Base-by-base conservation (phyloP, 2,888 invertebrate species). In the Andrena camellia region DNA sequence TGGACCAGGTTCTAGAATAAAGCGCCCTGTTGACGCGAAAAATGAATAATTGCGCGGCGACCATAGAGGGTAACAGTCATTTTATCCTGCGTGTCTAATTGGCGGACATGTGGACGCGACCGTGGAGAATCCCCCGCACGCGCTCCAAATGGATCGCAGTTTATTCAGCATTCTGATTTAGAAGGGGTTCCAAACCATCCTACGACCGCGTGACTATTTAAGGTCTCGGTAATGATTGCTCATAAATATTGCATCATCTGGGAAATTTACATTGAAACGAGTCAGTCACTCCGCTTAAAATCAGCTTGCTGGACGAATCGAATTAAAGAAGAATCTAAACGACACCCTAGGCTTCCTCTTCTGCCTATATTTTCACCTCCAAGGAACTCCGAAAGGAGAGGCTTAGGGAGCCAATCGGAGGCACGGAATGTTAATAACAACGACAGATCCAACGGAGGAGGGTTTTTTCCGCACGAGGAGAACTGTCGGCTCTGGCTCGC, bases 121-220 rank as follows among this genome's bases (percentile, higher is more conserved):
- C 92, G 90, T 91, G 89, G 85, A 92, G 83, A 91, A 91, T 92
- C 83, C 73, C 84, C 73, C 69, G 83, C 85, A 75, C 83, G 86
- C 88, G 73, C 82, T 90, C 88, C 78, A 86, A 91, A 90, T 89
- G 89, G 85, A 86, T 89, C 86, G 85, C 86, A 78, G 88, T 90
- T 84, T 82, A 89, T 92, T 88, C 85, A 85, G 83, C 85, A 86
- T 78, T 71, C 80, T 54, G 69, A 81, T 84, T 83, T 81, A 75
- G 81, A 91, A 92, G 89, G 92, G 92, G 91, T 91, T 88, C 83
- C 79, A 86, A 84, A 86, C 88, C 88, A 74, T 77, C 75, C 87
- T 85, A 6, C 89, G 88, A 91, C 87, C 92, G 90, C 88, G 88
- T 84, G 81, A 89, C 90, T 91, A 91, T 92, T 92, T 90, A 88